Conservation (phyloP, 2,888 invertebrate species). For the Elegia similella region DNA sequence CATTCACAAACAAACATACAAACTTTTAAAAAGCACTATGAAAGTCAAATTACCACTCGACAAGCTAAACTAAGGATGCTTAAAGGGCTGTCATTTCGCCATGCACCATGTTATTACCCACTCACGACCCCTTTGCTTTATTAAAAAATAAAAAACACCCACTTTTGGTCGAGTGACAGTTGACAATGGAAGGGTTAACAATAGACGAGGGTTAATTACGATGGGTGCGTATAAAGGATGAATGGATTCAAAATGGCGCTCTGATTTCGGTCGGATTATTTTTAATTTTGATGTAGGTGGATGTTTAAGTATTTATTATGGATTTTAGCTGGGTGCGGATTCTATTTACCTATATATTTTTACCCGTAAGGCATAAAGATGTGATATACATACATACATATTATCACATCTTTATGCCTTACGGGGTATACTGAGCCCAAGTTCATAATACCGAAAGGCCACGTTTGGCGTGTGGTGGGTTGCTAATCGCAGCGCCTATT, state of each 20-base stretch:
- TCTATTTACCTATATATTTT: too few relatives aligned
- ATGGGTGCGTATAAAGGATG: conserved; percentile 55
- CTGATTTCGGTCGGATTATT: conserved; percentile 19
- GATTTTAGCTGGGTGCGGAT: too few relatives aligned
- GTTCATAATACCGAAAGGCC: too few relatives aligned
- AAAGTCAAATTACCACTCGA: conserved; percentile 42
- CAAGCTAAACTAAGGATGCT: conserved; percentile 40
- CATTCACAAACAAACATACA: background rate
- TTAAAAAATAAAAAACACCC: conserved; percentile 66
- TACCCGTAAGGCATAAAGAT: too few relatives aligned
- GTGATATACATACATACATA: too few relatives aligned
- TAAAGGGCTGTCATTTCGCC: conserved; percentile 62
- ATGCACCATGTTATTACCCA: conserved; percentile 63
- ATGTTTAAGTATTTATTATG: background rate
- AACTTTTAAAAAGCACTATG: conserved; percentile 24
- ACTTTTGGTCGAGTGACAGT: conserved; percentile 77
- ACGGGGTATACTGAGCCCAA: too few relatives aligned
- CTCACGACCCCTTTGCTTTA: conserved; percentile 54
- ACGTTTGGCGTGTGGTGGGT: too few relatives aligned
- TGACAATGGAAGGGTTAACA: conserved; percentile 76
- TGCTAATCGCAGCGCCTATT: too few relatives aligned
- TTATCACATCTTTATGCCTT: too few relatives aligned
- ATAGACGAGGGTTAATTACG: conserved; percentile 76
- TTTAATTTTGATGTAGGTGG: conserved; percentile 5
- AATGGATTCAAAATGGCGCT: conserved; percentile 49